Conservation (phyloP, 2,888 invertebrate species). For the Melipona beecheii region DNA sequence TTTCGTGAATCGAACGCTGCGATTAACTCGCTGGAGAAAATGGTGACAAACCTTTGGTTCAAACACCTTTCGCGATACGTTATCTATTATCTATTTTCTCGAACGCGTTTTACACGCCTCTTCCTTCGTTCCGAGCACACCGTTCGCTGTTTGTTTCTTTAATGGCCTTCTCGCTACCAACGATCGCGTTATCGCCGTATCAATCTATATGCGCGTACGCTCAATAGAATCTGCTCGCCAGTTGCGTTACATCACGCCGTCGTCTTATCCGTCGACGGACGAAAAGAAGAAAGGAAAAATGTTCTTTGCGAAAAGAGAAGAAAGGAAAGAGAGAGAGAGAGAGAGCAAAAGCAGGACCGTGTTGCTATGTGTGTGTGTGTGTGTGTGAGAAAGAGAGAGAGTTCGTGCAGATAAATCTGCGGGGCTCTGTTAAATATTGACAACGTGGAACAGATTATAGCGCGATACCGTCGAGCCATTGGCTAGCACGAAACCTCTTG, state of each 20-base stretch:
- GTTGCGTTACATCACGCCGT: slow-evolving; percentile 51
- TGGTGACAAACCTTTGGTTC: slow-evolving; percentile 2
- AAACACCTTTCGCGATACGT: slow-evolving; percentile 30
- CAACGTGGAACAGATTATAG: slow-evolving; percentile 5
- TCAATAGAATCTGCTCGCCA: slow-evolving; percentile 53
- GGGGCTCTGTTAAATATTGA: slow-evolving; percentile 12
- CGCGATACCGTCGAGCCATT: neutral
- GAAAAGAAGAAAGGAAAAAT: neutral
- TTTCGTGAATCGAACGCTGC: neutral
- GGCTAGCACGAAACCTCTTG: slow-evolving; percentile 16
- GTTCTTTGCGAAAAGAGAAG: neutral
- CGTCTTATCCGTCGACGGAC: slow-evolving; percentile 20
- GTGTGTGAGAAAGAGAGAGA: too few relatives aligned
- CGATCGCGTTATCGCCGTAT: slow-evolving; percentile 45
- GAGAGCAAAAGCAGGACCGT: neutral
- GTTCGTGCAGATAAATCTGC: neutral
- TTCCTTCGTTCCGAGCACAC: slow-evolving; percentile 52
- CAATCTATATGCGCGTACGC: slow-evolving; percentile 44
- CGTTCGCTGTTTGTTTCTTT: slow-evolving; percentile 54
- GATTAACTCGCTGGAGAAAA: neutral
- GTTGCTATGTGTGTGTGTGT: slow-evolving; percentile 21
- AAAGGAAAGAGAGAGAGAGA: too few relatives aligned
- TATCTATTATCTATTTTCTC: slow-evolving; percentile 41
- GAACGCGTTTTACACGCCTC: slow-evolving; percentile 47
- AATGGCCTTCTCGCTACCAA: slow-evolving; percentile 60